These are phyloP conservation scores for Anoura caudifer DNA, from an alignment of 2,113 vertebrate species.

Conservation along the genomic window DNA sequence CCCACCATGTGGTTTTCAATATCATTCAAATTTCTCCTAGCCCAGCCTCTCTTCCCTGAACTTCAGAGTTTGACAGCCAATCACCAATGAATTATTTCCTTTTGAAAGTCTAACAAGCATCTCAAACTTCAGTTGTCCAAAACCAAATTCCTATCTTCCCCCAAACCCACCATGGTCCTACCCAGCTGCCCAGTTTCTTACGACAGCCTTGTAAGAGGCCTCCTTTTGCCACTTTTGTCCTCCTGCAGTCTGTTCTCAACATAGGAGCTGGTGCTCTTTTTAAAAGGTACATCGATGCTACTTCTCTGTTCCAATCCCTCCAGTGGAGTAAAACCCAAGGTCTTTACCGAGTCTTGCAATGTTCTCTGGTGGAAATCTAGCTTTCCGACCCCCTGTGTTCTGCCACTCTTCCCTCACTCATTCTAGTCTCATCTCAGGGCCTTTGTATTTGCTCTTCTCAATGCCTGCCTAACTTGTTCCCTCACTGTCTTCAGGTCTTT, in stretches of 20 bases:
- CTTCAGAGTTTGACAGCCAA: not conserved
- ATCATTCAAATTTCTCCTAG: not conserved
- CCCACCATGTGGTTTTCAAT: not conserved
- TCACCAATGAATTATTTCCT: not conserved
- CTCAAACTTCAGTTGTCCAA: not conserved
- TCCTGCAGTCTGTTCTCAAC: not conserved
- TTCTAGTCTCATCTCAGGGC: not conserved
- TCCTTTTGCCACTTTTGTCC: not conserved
- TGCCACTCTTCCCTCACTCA: not conserved
- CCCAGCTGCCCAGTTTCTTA: not conserved
- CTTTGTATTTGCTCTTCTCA: not conserved
- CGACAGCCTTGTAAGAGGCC: not conserved
- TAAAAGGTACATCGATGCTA: not conserved
- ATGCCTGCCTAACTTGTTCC: not conserved
- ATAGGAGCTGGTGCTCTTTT: not conserved
- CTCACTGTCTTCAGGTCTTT: not conserved
- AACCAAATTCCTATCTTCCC: not conserved
- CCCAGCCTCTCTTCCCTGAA: not conserved
- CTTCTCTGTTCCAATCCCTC: not conserved
- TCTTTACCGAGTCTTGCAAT: not conserved
- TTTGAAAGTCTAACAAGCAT: not conserved
- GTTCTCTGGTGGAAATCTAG: not conserved
- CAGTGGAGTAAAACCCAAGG: not conserved
- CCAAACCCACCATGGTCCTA: not conserved
- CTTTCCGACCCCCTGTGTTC: not conserved